Evolutionary conservation across 2,113 vertebrate genomes (phyloP).

Genomic region (Epinephelus moara): DNA sequence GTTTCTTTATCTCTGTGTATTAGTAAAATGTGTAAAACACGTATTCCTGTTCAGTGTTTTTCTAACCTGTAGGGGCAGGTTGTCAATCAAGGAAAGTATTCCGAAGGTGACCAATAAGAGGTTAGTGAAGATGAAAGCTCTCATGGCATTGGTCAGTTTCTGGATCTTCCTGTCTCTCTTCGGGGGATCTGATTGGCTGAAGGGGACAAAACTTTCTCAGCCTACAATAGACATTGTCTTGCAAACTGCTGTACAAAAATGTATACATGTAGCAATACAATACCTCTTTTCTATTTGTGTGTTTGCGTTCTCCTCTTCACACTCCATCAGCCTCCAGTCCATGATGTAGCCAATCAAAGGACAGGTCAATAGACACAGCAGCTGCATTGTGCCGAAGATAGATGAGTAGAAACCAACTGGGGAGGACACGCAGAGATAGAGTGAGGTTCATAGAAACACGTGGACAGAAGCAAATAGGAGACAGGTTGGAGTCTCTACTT

Average conservation of each 20-base stretch:
- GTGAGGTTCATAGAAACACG: background rate
- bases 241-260: background rate
- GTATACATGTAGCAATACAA: background rate
- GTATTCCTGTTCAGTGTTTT: background rate
- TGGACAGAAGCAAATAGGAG: background rate
- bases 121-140: constrained; percentile 90
- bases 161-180: constrained; percentile 87
- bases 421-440: constrained; percentile 7
- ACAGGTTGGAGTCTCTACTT: background rate
- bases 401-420: constrained; percentile 89
- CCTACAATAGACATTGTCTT: background rate
- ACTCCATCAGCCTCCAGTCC: constrained; percentile 88
- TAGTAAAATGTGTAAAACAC: background rate
- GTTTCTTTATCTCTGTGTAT: background rate
- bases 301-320: constrained; percentile 67
- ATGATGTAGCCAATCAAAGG: constrained; percentile 93
- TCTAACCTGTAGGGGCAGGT: constrained; percentile 88
- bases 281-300: constrained; percentile 47
- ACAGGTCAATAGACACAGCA: constrained; percentile 88
- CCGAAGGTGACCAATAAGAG: constrained; percentile 88
- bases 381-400: constrained; percentile 88
- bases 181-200: constrained; percentile 63
- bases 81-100: constrained; percentile 86
- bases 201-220: background rate
- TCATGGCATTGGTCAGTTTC: constrained; percentile 90